phyloP scores from a whole-genome alignment of 2,797 vertebrate species.

The Rhabdophis nuchalis region DNA sequence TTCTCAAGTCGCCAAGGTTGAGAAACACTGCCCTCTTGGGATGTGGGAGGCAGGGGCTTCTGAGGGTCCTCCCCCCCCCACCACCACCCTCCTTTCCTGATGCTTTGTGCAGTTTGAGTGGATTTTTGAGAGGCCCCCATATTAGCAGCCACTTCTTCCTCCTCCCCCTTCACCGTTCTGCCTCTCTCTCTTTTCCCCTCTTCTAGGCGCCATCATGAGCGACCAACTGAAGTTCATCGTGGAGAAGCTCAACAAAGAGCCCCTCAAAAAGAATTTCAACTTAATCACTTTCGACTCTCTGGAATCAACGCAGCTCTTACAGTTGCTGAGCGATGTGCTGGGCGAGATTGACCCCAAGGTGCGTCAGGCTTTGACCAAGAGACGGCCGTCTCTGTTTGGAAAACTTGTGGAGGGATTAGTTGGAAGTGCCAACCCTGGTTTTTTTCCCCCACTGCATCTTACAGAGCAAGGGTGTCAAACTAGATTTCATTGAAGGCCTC shows the following conservation, averaged over 20 bases:
- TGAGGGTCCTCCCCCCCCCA: background rate
- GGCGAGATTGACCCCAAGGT: slow-evolving; percentile 96
- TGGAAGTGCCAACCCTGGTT: background rate
- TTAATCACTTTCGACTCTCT: slow-evolving; percentile 95
- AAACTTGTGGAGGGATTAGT: background rate
- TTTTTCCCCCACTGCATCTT: background rate
- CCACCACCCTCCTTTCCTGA: background rate
- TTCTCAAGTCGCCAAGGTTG: no score
- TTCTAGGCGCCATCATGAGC: slow-evolving; percentile 75
- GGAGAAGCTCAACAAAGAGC: slow-evolving; percentile 90
- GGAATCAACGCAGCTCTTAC: slow-evolving; percentile 88
- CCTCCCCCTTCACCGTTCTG: background rate
- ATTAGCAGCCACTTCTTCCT: no score
- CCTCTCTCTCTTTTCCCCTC: background rate
- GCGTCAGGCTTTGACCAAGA: slow-evolving; percentile 34
- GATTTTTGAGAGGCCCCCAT: background rate
- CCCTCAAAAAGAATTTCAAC: slow-evolving; percentile 93
- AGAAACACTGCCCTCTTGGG: no score
- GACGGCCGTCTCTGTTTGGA: fast-evolving
- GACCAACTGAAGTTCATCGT: slow-evolving; percentile 94
- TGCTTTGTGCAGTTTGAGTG: background rate
- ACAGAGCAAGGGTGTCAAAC: background rate
- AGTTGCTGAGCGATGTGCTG: slow-evolving; percentile 90
- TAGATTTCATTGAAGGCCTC: no score
- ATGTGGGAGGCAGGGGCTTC: no score